Evolutionary conservation across 2,797 vertebrate species (phyloP).

Genomic region (Parotocinclus haroldoi): DNA sequence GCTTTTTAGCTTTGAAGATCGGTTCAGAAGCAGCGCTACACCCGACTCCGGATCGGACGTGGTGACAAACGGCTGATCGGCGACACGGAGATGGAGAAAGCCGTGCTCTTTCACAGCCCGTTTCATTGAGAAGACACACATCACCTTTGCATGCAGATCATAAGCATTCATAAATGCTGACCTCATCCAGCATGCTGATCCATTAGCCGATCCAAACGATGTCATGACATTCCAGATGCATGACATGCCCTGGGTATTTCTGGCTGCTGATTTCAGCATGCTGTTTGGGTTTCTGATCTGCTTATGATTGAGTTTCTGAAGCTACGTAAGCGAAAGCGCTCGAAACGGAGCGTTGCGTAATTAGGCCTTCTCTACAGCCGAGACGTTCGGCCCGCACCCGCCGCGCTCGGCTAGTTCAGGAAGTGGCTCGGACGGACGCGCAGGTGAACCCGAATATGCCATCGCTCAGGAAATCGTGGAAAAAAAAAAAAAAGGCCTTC

Average conservation of each 20-base stretch:
- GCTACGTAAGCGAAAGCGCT: constrained; percentile 24
- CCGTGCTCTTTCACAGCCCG: not conserved
- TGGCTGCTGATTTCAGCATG: constrained; percentile 33
- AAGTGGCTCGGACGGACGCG: constrained; percentile 12
- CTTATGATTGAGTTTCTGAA: constrained; percentile 28
- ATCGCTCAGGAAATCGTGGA: constrained; percentile 59
- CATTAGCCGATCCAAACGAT: constrained; percentile 20
- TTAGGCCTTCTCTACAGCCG: not conserved
- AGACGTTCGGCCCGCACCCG: not conserved
- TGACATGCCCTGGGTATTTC: constrained; percentile 28
- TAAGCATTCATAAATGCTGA: constrained; percentile 31
- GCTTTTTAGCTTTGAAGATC: not conserved
- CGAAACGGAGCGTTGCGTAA: constrained; percentile 44
- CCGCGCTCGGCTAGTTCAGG: constrained; percentile 27
- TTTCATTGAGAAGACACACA: constrained; percentile 23
- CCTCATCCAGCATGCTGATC: constrained; percentile 23
- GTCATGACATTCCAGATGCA: constrained; percentile 28
- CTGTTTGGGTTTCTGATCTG: constrained; percentile 21
- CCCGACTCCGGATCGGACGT: constrained; percentile 1
- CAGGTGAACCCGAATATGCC: constrained; percentile 30
- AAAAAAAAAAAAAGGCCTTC: no score
- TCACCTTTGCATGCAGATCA: constrained; percentile 24
- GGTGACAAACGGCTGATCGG: not conserved
- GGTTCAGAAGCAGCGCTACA: not conserved
- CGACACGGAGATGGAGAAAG: not conserved